Evolutionary conservation across 2,113 vertebrate genomes (phyloP).

Genomic region (Stigmatopora nigra): DNA sequence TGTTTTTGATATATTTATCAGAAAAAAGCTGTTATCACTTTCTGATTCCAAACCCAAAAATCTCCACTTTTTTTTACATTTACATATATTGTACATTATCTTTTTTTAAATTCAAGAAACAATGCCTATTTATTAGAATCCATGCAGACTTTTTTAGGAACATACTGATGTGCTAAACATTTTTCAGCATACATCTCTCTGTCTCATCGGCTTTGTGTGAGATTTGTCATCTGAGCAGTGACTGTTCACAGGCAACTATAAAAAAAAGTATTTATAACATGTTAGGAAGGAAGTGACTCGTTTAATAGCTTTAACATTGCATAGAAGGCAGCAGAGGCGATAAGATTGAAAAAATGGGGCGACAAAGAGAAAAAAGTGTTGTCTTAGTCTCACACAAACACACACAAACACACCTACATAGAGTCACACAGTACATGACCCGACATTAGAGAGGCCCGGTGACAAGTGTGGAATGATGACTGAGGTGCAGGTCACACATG

Average conservation of each 20-base stretch:
- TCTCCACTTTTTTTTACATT: too few relatives aligned
- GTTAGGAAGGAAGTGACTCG: not conserved
- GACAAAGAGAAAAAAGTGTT: not conserved
- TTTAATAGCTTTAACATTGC: not conserved
- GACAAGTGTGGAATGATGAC: constrained; percentile 60
- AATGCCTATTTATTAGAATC: not conserved
- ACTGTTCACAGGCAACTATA: not conserved
- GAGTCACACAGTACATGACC: constrained; percentile 28
- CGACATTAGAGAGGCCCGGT: constrained; percentile 21
- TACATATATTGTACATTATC: not conserved
- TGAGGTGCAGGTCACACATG: constrained; percentile 44
- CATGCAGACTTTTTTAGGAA: not conserved
- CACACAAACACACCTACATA: constrained; percentile 1
- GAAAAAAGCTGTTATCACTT: too few relatives aligned
- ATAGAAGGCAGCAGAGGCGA: not conserved
- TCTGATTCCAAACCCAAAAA: too few relatives aligned
- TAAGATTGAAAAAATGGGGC: not conserved
- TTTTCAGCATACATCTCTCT: not conserved
- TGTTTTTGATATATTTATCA: too few relatives aligned
- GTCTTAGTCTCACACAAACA: not conserved
- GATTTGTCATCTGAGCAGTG: not conserved
- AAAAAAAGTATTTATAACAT: not conserved
- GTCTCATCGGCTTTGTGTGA: not conserved
- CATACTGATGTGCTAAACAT: not conserved
- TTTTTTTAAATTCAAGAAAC: not conserved